Conservation (phyloP, 2,113 vertebrate species). For the Hippoglossus stenolepis region DNA sequence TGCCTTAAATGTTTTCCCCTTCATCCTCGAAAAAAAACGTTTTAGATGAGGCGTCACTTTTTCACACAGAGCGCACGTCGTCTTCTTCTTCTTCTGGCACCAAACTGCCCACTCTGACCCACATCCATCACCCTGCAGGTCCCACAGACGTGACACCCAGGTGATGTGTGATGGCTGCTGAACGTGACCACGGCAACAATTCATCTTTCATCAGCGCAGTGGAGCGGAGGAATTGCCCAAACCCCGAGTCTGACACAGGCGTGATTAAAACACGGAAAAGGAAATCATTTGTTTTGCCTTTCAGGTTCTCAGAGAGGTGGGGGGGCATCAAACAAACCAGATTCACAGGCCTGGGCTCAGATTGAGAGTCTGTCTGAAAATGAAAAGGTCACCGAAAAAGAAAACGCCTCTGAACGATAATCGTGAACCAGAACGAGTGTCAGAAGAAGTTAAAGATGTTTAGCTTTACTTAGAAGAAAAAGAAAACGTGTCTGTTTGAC, state of each 20-base stretch:
- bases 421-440: too few relatives aligned
- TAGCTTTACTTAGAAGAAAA: too few relatives aligned
- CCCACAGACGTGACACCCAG: constrained; percentile 24
- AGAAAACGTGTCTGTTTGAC: too few relatives aligned
- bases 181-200: constrained; percentile 58
- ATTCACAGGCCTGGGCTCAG: background rate
- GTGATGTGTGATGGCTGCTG: constrained; percentile 57
- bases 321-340: background rate
- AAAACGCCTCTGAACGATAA: too few relatives aligned
- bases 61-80: constrained; percentile 41
- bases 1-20: constrained; percentile 12
- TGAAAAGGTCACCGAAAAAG: too few relatives aligned
- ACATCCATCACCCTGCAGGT: constrained; percentile 43
- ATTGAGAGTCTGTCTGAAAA: too few relatives aligned
- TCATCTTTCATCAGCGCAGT: constrained; percentile 74
- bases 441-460: too few relatives aligned
- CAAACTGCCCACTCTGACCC: constrained; percentile 26
- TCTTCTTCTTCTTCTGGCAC: constrained; percentile 52
- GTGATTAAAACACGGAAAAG: constrained; percentile 47
- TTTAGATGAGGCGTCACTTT: constrained; percentile 44
- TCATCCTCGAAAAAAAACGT: constrained; percentile 6
- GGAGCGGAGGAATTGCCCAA: constrained; percentile 64
- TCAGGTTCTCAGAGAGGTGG: constrained; percentile 18
- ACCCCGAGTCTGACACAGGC: constrained; percentile 45
- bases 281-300: constrained; percentile 55